Evolutionary conservation across 2,888 invertebrate genomes (phyloP), one percentile per base, ranked within the genome.

Genomic region (Noctua janthina): DNA sequence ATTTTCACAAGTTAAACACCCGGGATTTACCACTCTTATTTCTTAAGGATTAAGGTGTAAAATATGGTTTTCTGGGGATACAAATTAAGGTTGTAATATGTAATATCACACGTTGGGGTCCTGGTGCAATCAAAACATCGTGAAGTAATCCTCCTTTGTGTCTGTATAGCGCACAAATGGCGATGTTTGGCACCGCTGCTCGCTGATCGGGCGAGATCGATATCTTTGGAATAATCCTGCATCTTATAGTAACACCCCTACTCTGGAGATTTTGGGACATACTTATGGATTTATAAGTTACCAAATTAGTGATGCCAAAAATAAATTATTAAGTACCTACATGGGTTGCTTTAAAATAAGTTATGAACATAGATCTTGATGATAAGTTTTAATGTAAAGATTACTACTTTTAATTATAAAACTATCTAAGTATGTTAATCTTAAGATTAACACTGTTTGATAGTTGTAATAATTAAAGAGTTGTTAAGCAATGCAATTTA

Each of bases 71-170:
- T 59, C 11, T 7, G 11, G 5, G 0, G 68, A 39, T 15, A n/a
- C 39, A 49, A 54, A 23, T 39, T 67, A 71, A 75, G 70, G 4
- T 81, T 76, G 78, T 83, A 81, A 81, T 79, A 86, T 87, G 79
- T 90, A 85, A 91, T 91, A 91, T 90, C 83, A 86, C 85, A 87
- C 88, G 87, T 90, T 84, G 86, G 91, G 89, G 90, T 91, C 90
- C 92, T 92, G 91, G 83, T 93, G 93, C 92, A 94, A 95, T 95
- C 94, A 96, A 96, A 95, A 95, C 94, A 96, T 94, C 93, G 94
- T 94, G 92, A 93, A 93, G 88, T 95, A 95, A 95, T 95, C 92
- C 95, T 89, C 90, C 93, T 94, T 95, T 94, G 93, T 92, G 87
- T 85, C 74, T 84, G 90, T 84, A 79, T 86, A 82, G 89, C 90